Conservation (phyloP, 2,888 invertebrate species). For the Auanema freiburgensis region DNA sequence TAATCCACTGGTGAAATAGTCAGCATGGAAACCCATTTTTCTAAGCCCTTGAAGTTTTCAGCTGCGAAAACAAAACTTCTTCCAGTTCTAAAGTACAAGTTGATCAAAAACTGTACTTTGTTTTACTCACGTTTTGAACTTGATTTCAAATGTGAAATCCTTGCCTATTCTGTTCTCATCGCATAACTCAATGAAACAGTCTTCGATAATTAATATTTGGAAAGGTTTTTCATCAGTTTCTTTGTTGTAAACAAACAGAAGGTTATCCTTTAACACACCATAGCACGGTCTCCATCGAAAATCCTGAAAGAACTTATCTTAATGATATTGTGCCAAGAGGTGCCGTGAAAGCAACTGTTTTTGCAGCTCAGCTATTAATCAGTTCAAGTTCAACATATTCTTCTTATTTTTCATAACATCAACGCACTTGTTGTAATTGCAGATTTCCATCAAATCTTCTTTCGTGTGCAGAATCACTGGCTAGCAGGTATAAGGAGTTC, state of each 20-base stretch:
- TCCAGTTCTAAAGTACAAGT: slow-evolving; percentile 41
- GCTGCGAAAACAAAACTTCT: slow-evolving; percentile 54
- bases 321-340: background rate
- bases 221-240: slow-evolving; percentile 50
- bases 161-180: slow-evolving; percentile 62
- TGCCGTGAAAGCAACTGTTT: background rate
- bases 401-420: background rate
- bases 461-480: slow-evolving; percentile 43
- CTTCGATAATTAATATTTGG: slow-evolving; percentile 59
- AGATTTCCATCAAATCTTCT: slow-evolving; percentile 39
- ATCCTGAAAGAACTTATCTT: slow-evolving; percentile 43
- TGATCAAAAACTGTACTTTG: background rate
- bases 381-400: background rate
- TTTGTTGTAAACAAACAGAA: slow-evolving; percentile 56
- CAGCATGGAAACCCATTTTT: slow-evolving; percentile 58
- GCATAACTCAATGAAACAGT: slow-evolving; percentile 61
- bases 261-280: slow-evolving; percentile 60
- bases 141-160: slow-evolving; percentile 59
- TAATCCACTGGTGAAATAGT: slow-evolving; percentile 62
- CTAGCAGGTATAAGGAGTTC: slow-evolving; percentile 39
- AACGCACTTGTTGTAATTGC: slow-evolving; percentile 44
- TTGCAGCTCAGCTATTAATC: background rate
- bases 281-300: slow-evolving; percentile 55
- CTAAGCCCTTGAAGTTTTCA: slow-evolving; percentile 52
- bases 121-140: slow-evolving; percentile 57